Evolutionary conservation across 1,140 invertebrate species (phyloP), one percentile per base, ranked within the genome.

Genomic region (Lethrus apterus): DNA sequence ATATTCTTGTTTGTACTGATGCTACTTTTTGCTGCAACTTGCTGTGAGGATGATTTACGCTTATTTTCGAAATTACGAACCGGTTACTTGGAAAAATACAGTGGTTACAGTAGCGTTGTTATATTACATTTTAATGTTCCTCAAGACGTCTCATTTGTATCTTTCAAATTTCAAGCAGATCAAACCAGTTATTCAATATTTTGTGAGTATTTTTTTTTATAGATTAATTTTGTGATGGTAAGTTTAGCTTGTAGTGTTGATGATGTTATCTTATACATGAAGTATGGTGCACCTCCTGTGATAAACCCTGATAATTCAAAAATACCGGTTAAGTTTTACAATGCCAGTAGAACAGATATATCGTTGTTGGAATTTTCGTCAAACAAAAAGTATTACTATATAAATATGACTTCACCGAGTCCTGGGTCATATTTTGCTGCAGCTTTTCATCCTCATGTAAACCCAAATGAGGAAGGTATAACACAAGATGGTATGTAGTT

Each of bases 341-440:
- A 73, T 46, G 61, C 72, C 8, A 65, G 72, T 21, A 65, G 57
- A 51, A 59, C 52, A 35, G 56, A 54, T 46, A 57, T 58, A 48
- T 65, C 57, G 43, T 65, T 58, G 49, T 50, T 71, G 14, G 65
- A 71, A 36, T 72, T 75, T 55, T 59, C 58, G 26, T 79, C 70
- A 42, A 64, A 74, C 58, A 73, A 70, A 29, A 63, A 59, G 40
- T 65, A 70, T 52, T 65, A 72, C 26, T 67, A 65, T 46, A 68
- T 80, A 23, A 72, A 68, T 48, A 70, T 82, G 10, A 68, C 72
- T 10, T 75, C 76, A 32, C 86, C 86, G 0, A 65, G 76, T 7
- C 75, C 84, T 0, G 86, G 86, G 2, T 78, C 80, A 55, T 91
- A 86, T 84, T 90, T 82, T 68, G 81, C 79, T 1, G 74, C 84